These are phyloP conservation scores for Xestoiulus laeticollis DNA, from an alignment of 2,888 invertebrate species.

Conservation along the genomic window DNA sequence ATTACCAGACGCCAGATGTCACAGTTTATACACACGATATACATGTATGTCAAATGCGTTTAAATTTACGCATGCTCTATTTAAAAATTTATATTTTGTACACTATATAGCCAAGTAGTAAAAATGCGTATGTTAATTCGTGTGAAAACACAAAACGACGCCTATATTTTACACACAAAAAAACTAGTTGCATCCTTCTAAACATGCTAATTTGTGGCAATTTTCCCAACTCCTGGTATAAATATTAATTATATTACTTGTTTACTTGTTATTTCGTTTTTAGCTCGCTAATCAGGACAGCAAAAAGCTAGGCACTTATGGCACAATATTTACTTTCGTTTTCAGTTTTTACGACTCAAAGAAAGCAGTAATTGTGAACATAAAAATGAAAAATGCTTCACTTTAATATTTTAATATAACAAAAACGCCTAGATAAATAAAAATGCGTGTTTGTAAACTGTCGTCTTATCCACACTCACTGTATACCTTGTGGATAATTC, in stretches of 20 bases:
- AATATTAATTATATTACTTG: not conserved
- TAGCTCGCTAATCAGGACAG: not conserved
- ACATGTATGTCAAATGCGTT: not conserved
- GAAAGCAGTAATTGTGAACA: constrained; percentile 12
- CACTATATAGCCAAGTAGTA: not conserved
- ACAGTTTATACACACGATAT: not conserved
- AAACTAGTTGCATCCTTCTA: not conserved
- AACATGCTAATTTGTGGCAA: not conserved
- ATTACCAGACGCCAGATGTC: not conserved
- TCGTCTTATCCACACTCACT: not conserved
- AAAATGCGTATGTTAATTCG: not conserved
- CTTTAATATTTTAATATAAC: not conserved
- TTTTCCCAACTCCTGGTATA: not conserved
- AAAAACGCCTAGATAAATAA: not conserved
- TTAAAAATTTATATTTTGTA: not conserved
- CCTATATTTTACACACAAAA: not conserved
- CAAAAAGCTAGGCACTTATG: not conserved
- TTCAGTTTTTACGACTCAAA: not conserved
- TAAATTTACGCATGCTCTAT: not conserved
- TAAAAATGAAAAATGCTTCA: constrained; percentile 9
- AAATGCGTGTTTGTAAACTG: not conserved
- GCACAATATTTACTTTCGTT: not conserved
- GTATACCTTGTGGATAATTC: not conserved
- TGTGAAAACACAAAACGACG: not conserved
- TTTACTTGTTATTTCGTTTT: constrained; percentile 22